These are phyloP conservation scores for Eupleurogrammus muticus DNA, from an alignment of 2,797 vertebrate species.

Conservation along the genomic window DNA sequence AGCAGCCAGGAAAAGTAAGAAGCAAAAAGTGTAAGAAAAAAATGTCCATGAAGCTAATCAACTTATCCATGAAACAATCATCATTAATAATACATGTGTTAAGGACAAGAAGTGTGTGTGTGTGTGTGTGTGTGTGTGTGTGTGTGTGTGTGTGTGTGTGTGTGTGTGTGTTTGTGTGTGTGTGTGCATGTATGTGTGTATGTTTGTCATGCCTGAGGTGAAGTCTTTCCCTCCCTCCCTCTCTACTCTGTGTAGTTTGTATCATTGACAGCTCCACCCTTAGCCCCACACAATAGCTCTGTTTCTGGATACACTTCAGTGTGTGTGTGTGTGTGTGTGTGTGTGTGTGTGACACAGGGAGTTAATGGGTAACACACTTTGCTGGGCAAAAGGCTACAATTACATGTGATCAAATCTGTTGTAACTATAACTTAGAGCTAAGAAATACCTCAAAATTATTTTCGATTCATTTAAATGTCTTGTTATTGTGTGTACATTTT, in stretches of 20 bases:
- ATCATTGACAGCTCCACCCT: slow-evolving; percentile 66
- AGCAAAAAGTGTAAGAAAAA: neutral
- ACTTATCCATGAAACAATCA: slow-evolving; percentile 44
- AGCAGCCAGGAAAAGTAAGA: slow-evolving; percentile 18
- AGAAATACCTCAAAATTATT: no score
- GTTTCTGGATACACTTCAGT: slow-evolving; percentile 57
- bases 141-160: slow-evolving; percentile 13
- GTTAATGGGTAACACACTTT: slow-evolving; percentile 34
- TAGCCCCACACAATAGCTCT: slow-evolving; percentile 60
- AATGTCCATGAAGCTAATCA: slow-evolving; percentile 23
- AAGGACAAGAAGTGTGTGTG: neutral
- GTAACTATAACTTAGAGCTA: neutral
- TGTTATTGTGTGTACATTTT: no score
- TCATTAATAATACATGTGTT: slow-evolving; percentile 16
- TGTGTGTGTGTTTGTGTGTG: slow-evolving; percentile 12
- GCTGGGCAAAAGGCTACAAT: slow-evolving; percentile 1
- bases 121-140: slow-evolving; percentile 6
- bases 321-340: slow-evolving; percentile 31
- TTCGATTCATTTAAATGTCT: no score
- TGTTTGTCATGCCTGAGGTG: slow-evolving; percentile 22
- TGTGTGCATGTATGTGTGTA: slow-evolving; percentile 14
- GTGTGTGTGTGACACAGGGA: neutral
- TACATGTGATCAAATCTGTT: slow-evolving; percentile 1
- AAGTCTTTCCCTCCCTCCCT: slow-evolving; percentile 5
- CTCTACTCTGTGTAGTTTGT: slow-evolving; percentile 54